Evolutionary conservation across 2,888 invertebrate genomes (phyloP), one percentile per base, ranked within the genome.

Genomic region (Sicus ferrugineus): DNA sequence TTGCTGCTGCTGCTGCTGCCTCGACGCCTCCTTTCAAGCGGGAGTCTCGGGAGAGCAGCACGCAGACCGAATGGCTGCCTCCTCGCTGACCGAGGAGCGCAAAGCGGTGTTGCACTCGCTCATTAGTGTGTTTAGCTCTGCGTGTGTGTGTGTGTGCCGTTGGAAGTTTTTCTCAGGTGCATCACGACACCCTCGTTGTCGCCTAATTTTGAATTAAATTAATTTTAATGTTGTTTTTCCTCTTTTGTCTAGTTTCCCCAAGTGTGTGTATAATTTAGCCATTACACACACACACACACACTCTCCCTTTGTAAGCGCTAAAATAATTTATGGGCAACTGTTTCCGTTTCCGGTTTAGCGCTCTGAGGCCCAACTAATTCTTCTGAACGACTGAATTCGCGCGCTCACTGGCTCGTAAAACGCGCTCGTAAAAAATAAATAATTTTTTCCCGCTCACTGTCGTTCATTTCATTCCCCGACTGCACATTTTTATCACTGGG

Each of bases 11-110:
- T 77, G 76, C 77, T 79, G 79, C 77, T 76, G 79, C 79, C 78
- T 79, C 80, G 80, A 78, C 80, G 78, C 78, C 79, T 79, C 26
- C 77, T 77, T 77, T 77, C 68, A 28, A 23, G 38, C 38, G 26
- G 23, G 30, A 52, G 38, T 11, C 21, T 28, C 38, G 31, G 9
- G 2, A 54, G 54, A 54, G 23, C 28, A 28, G 28, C 46, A 46
- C n/a, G 19, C 54, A 28, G 11, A 23, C 26, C 28, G 54, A 50
- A 34, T 34, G 38, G 38, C 38, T 34, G 38, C 5, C 11, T 9
- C 38, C 11, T 50, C 7, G 50, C n/a, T n/a, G 50, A 7, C 50
- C 19, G 7, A n/a, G 50, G 9, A 7, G 50, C 50, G 19, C 9
- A 5, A 21, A 19, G 50, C 21, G 6, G n/a, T 5, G 38, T 11